A percentile compares a stretch with the other conserved stretches of the same genome.
phyloP scores from a whole-genome alignment of 2,113 vertebrate genomes.

The Nothoprocta perdicaria region DNA sequence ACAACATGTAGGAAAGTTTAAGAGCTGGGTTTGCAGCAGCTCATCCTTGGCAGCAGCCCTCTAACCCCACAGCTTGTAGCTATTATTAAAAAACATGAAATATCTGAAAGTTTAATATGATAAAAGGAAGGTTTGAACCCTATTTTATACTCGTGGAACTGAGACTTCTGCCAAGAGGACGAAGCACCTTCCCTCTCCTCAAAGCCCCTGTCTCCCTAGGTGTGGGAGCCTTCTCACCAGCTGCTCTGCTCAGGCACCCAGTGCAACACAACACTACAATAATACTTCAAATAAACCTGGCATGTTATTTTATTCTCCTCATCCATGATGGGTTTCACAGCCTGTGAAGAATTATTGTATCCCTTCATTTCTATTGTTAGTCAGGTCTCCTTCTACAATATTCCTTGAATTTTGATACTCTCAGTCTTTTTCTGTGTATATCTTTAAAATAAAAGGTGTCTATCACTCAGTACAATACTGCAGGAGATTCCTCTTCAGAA shows the following conservation, averaged over 20 bases:
- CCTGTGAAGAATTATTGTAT: not conserved
- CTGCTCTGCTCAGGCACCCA: not conserved
- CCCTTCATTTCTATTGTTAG: not conserved
- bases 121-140: not conserved
- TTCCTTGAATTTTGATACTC: not conserved
- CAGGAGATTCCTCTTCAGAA: not conserved
- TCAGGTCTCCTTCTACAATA: not conserved
- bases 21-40: not conserved
- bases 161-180: not conserved
- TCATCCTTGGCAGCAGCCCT: not conserved
- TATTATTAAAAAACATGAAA: not conserved
- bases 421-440: rapidly evolving
- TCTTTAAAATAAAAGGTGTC: not conserved
- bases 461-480: not conserved
- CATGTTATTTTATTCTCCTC: not conserved
- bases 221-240: not conserved
- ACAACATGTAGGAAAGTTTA: not conserved
- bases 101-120: not conserved
- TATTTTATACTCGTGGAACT: not conserved
- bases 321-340: not conserved
- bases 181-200: not conserved
- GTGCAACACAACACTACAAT: not conserved
- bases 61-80: not conserved
- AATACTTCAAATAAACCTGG: not conserved
- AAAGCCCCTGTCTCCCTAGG: not conserved